Conservation (phyloP, 2,113 vertebrate species). For the Sterrhoptilus dennistouni region DNA sequence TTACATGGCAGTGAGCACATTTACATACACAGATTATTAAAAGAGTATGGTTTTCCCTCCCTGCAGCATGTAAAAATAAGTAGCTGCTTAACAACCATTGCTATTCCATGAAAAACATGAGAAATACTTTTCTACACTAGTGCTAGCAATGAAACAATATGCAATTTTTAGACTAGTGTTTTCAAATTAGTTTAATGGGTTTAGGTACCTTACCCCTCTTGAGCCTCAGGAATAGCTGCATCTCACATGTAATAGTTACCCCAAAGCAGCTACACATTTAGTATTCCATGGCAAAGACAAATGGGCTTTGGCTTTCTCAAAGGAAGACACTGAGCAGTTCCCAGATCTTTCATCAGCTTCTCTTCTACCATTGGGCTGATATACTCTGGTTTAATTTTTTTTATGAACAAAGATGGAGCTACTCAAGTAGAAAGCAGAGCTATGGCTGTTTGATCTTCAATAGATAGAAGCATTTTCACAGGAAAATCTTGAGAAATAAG, state of each 20-base stretch:
- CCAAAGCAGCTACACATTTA: neutral
- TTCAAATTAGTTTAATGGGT: neutral
- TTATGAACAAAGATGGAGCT: neutral
- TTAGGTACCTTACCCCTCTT: neutral
- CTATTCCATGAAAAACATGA: neutral
- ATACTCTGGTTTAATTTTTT: neutral
- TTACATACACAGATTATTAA: neutral
- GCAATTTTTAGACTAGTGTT: neutral
- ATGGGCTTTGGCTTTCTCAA: rapidly evolving
- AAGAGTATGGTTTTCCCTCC: neutral
- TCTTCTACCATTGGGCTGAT: rapidly evolving
- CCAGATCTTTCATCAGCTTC: neutral
- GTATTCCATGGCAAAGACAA: rapidly evolving
- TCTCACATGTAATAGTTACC: neutral
- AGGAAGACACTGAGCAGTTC: neutral
- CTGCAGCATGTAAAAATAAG: neutral
- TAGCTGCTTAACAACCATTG: neutral
- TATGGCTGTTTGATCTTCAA: neutral
- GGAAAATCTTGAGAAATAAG: neutral
- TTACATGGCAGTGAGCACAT: neutral
- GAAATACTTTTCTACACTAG: neutral
- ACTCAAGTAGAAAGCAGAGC: neutral
- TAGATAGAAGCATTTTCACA: neutral
- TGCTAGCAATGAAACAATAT: neutral
- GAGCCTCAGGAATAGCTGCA: neutral